Base-by-base conservation (phyloP, 2,797 vertebrate species). In the Bradypodion ventrale region DNA sequence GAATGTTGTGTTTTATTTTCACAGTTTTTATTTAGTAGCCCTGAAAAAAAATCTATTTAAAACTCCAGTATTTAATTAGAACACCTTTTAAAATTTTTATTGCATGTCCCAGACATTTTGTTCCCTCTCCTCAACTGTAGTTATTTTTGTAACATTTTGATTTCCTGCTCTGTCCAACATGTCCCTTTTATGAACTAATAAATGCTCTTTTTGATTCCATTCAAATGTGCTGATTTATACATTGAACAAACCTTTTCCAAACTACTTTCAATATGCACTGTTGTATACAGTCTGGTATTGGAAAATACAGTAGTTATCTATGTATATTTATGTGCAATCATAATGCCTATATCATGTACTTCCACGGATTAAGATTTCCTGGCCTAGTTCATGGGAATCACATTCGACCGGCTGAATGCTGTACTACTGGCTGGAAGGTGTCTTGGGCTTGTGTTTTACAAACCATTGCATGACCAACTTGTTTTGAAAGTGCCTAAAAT, bases 91-190 rank as follows among this genome's bases (percentile, higher is more conserved):
- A 69, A 82, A 82, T 63, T 66, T 35, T 56, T 63, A 52, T 35
- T 82, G 84, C 79, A 85, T 85, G 84, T 23, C 49, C 40, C 66
- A 60, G 32, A 63, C 32, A 66, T 27, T 59, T 81, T 25, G 29
- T 52, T 46, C 46, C 44, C 16, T 16, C 15, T 29, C 10, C 56
- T n/a, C 37, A 32, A 70, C 46, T 52, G 78, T 75, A 85, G 73
- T 72, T 85, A 82, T 85, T 85, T 85, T 85, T 85, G 84, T 85
- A 85, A 77, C 8, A 21, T 81, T 62, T 32, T 49, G 35, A 62
- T 70, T 46, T 69, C 49, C 68, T 68, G 52, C 40, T 70, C 29
- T 85, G 76, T 70, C n/a, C 42, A 44, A 62, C 40, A 42, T 77
- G 16, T 81, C 78, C 42, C n/a, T 49, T 49, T 82, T 62, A 76